Percentiles rank a stretch among this genome's conserved stretches.
Evolutionary conservation across 2,113 vertebrate genomes (phyloP).

Genomic region (Ochotona princeps): DNA sequence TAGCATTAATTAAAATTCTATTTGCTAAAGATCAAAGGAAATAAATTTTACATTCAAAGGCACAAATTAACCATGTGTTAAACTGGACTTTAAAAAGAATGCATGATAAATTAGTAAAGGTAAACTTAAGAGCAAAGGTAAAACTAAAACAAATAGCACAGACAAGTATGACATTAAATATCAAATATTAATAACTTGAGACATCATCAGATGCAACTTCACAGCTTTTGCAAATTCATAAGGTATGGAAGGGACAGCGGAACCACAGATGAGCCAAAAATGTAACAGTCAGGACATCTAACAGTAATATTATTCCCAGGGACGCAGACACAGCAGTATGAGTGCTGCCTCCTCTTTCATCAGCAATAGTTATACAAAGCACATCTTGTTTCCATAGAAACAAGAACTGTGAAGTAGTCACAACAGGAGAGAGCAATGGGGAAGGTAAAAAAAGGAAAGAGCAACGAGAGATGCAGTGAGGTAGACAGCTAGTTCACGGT

Average conservation of each 20-base stretch:
- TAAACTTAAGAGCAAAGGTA: not conserved
- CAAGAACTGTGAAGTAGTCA: not conserved
- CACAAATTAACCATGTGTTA: not conserved
- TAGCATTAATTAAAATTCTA: not conserved
- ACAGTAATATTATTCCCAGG: not conserved
- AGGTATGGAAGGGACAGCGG: not conserved
- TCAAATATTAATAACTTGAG: not conserved
- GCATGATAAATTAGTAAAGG: not conserved
- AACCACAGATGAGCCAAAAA: not conserved
- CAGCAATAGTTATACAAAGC: not conserved
- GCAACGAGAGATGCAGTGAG: not conserved
- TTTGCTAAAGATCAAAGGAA: not conserved
- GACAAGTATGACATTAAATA: not conserved
- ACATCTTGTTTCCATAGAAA: constrained; percentile 41
- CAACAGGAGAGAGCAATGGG: not conserved
- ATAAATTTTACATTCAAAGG: not conserved
- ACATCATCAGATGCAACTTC: not conserved
- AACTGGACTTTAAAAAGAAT: not conserved
- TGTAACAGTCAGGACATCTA: not conserved
- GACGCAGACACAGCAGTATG: not conserved
- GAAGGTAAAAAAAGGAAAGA: not conserved
- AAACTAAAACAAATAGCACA: not conserved
- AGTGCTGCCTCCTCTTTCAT: not conserved
- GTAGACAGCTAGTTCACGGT: too few relatives aligned
- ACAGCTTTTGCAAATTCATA: not conserved